These are phyloP conservation scores for Dynastes maya DNA, from an alignment of 2,888 invertebrate species.

Conservation along the genomic window DNA sequence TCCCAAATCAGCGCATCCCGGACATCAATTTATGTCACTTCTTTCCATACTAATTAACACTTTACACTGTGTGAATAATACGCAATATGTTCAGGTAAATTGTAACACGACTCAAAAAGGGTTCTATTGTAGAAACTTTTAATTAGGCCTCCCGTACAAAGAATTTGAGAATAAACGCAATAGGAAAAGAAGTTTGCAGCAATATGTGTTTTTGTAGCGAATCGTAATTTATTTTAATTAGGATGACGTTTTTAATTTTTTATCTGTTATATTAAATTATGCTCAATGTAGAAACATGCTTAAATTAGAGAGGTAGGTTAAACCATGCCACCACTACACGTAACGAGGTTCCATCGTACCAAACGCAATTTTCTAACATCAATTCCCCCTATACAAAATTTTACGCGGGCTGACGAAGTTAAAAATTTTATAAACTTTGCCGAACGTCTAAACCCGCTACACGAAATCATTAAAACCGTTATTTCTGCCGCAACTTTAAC, in stretches of 20 bases:
- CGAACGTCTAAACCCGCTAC: slow-evolving; percentile 8
- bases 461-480: slow-evolving; percentile 30
- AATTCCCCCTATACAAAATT: slow-evolving; percentile 11
- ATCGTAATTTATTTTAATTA: slow-evolving; percentile 17
- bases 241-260: slow-evolving; percentile 5
- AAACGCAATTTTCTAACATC: slow-evolving; percentile 20
- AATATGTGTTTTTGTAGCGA: not conserved
- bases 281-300: not conserved
- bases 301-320: not conserved
- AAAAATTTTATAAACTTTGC: slow-evolving; percentile 34
- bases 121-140: not conserved
- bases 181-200: not conserved
- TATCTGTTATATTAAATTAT: not conserved
- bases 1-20: too few relatives aligned
- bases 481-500: slow-evolving; percentile 31
- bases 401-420: slow-evolving; percentile 27
- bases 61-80: too few relatives aligned
- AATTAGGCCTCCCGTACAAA: not conserved
- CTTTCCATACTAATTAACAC: too few relatives aligned
- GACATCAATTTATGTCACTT: too few relatives aligned
- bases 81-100: too few relatives aligned
- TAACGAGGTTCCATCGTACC: not conserved
- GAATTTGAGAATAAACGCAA: not conserved
- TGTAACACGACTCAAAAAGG: too few relatives aligned
- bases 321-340: not conserved